Evolutionary conservation across 2,888 invertebrate genomes (phyloP).

Genomic region (Arctia plantaginis): DNA sequence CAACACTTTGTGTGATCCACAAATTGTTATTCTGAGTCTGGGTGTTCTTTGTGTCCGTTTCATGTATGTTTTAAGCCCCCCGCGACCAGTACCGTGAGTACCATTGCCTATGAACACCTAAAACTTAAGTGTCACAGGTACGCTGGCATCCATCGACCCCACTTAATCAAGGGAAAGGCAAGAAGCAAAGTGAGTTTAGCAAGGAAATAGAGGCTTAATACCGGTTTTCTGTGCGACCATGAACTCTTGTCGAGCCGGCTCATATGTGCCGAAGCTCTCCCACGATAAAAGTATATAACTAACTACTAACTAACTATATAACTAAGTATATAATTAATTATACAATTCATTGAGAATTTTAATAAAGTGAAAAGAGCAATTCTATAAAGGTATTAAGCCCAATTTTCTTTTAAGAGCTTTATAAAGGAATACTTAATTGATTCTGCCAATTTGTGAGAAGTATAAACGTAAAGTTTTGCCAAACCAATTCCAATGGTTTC

Average conservation of each 20-base stretch:
- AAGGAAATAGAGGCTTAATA: background rate
- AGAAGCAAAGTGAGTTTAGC: no score
- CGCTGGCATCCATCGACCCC: no score
- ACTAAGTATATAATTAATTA: conserved; percentile 1
- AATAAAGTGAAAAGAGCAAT: conserved; percentile 12
- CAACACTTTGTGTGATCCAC: no score
- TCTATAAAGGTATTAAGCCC: conserved; percentile 3
- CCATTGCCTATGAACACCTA: no score
- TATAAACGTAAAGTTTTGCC: conserved; percentile 31
- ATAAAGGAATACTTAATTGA: conserved; percentile 28
- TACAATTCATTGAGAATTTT: background rate
- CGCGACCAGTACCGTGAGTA: no score
- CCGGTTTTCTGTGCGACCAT: background rate
- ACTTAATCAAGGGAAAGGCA: no score
- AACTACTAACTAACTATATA: no score
- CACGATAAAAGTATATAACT: background rate
- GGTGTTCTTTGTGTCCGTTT: no score
- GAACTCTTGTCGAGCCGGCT: background rate
- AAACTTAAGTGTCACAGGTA: no score
- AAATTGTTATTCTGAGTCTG: no score
- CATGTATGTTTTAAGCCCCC: no score
- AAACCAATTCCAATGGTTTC: conserved; percentile 42
- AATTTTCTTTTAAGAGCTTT: conserved; percentile 26
- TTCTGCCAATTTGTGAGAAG: conserved; percentile 28
- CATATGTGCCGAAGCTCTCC: background rate